phyloP scores from a whole-genome alignment of 64 coral and sea anemone genomes.

The Platygyra sinensis region DNA sequence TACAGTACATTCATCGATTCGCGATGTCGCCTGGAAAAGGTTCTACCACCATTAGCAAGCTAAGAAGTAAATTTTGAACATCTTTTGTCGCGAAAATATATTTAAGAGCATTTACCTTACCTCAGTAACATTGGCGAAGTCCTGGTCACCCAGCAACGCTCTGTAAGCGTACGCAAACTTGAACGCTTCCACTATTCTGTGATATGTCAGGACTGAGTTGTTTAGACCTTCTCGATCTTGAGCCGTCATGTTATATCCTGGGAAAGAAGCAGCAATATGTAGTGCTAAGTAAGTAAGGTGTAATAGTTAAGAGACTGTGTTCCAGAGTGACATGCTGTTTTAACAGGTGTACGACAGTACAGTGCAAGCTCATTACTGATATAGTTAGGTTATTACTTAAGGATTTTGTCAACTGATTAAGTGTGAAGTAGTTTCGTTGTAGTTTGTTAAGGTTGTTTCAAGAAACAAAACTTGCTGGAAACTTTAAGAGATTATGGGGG shows the following conservation, averaged over 20 bases:
- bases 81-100: background rate
- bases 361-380: too few species aligned
- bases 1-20: too few species aligned
- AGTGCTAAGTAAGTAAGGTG: too few species aligned
- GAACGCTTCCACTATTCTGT: slow-evolving; percentile 97
- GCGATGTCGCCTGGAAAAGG: too few species aligned
- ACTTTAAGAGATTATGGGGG: too few species aligned
- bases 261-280: too few species aligned
- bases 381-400: too few species aligned
- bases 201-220: slow-evolving; percentile 79
- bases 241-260: slow-evolving; percentile 81
- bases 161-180: slow-evolving; percentile 87
- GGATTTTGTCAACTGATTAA: too few species aligned
- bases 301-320: background rate
- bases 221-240: slow-evolving; percentile 34
- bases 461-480: background rate
- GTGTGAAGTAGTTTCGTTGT: too few species aligned
- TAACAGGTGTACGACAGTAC: too few species aligned
- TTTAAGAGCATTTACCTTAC: background rate
- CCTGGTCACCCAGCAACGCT: slow-evolving; percentile 75
- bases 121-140: slow-evolving; percentile 58
- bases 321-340: too few species aligned
- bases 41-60: background rate
- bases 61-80: background rate
- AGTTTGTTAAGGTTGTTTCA: background rate